phyloP scores from a whole-genome alignment of 2,888 invertebrate species.

The Microchrysa polita region DNA sequence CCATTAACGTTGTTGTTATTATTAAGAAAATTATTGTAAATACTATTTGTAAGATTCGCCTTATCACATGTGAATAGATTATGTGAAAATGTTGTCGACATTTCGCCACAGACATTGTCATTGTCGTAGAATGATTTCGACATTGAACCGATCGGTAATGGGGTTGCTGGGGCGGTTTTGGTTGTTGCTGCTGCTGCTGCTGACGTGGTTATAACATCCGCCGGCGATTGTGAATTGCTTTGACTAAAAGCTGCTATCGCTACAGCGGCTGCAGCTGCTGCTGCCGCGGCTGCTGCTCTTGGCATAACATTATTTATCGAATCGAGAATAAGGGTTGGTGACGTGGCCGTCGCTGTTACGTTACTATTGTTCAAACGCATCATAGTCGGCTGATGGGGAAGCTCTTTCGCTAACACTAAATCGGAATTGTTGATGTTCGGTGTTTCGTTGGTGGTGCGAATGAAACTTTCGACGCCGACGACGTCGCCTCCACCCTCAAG shows the following conservation, averaged over 20 bases:
- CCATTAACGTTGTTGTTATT: slow-evolving; percentile 34
- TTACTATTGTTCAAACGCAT: neutral
- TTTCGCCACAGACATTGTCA: neutral
- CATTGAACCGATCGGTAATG: neutral
- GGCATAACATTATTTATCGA: neutral
- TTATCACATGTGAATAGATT: neutral
- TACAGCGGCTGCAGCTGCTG: slow-evolving; percentile 44
- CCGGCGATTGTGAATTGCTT: neutral
- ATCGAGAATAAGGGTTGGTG: neutral
- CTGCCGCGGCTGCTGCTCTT: neutral
- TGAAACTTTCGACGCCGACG: neutral
- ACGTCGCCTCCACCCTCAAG: neutral
- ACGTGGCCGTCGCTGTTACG: neutral
- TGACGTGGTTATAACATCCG: neutral
- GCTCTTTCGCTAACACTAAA: neutral
- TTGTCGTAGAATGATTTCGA: neutral
- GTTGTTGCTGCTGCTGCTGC: neutral
- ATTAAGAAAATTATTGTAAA: slow-evolving; percentile 2
- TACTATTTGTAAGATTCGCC: neutral
- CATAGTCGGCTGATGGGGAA: neutral
- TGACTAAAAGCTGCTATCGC: slow-evolving; percentile 47
- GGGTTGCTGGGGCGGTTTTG: neutral
- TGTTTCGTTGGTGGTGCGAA: neutral
- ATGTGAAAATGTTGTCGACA: neutral
- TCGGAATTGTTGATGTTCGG: neutral